phyloP scores from a whole-genome alignment of 1,140 invertebrate genomes.

The Drosophila malerkotliana region DNA sequence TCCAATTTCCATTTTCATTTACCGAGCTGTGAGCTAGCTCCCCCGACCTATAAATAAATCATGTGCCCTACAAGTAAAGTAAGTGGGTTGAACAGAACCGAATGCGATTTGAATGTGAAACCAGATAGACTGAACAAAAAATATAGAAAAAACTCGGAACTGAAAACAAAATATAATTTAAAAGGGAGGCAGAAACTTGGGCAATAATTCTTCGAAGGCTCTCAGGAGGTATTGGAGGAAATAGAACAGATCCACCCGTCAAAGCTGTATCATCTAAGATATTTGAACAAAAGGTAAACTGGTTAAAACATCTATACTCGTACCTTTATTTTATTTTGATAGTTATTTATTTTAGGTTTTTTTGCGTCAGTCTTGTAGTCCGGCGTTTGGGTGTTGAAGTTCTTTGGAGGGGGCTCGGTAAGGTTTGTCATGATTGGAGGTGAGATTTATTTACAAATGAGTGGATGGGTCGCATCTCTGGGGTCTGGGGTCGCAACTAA shows the following conservation, averaged over 20 bases:
- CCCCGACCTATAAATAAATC: constrained; percentile 55
- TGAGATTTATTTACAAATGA: constrained; percentile 78
- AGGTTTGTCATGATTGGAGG: constrained; percentile 54
- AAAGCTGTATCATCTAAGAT: background rate
- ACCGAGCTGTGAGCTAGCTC: constrained; percentile 3
- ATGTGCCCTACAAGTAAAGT: constrained; percentile 25
- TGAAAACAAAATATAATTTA: constrained; percentile 1
- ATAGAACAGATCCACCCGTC: constrained; percentile 29
- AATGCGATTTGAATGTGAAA: constrained; percentile 36
- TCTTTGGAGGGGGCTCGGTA: constrained; percentile 3
- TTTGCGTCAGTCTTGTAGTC: background rate
- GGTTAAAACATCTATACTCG: constrained; percentile 27
- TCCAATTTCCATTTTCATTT: constrained; percentile 59
- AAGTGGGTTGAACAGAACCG: constrained; percentile 28
- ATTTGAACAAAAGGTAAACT: constrained; percentile 33
- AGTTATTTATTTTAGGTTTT: background rate
- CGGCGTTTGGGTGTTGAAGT: constrained; percentile 18
- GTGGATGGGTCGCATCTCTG: constrained; percentile 51
- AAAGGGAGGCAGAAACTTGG: constrained; percentile 25
- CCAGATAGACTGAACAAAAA: constrained; percentile 37
- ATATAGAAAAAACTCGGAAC: background rate
- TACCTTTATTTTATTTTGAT: constrained; percentile 6
- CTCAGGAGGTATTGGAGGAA: constrained; percentile 34
- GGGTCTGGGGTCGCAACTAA: constrained; percentile 50
- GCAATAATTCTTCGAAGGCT: constrained; percentile 40